Base-by-base conservation (phyloP, 1,140 invertebrate species). In the Musca vetustissima region DNA sequence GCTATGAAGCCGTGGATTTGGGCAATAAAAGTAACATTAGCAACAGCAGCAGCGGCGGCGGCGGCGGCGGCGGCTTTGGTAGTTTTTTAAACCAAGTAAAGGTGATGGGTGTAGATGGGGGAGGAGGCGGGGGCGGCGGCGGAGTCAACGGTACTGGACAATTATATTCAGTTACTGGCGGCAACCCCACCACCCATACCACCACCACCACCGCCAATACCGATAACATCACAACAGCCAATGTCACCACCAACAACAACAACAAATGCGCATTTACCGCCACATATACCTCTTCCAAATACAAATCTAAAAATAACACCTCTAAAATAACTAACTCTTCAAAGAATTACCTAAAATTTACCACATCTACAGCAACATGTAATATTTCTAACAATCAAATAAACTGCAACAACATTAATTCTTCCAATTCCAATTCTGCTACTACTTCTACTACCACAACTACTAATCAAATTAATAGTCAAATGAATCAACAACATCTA, bases 141-240 rank as follows among this genome's bases (percentile, higher is more conserved):
- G 64, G 61, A 43, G 57, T 57, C 47, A 48, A 53, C 28, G 55
- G 59, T 70, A 50, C 43, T 67, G 66, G 69, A 52, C 57, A 50
- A n/a, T 52, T 71, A 50, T 61, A 68, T 64, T 68, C 66, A 65
- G 59, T 64, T 65, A 68, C 59, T 71, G 52, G 59, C 70, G 64
- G 68, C 61, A 66, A 36, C 59, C 64, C 66, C 66, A 65, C 50
- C 66, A 71, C 66, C 69, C 59, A 48, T 57, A 53, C 47, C 53
- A 68, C 67, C 59, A 69, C 69, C 13, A 59, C 52, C 53, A 68
- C 57, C 22, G 61, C 64, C 19, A 52, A 55, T 52, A 67, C 36
- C 36, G 17, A 61, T 15, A 57, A 64, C 17, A 49, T 64, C 61
- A 64, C 61, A 64, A 36, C 24, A 43, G 36, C 36, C 36, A 43